A percentile compares a stretch with the other conserved stretches of the same genome.
These are phyloP conservation scores for Vicugna pacos DNA, from an alignment of 2,113 vertebrate genomes.

Conservation along the genomic window DNA sequence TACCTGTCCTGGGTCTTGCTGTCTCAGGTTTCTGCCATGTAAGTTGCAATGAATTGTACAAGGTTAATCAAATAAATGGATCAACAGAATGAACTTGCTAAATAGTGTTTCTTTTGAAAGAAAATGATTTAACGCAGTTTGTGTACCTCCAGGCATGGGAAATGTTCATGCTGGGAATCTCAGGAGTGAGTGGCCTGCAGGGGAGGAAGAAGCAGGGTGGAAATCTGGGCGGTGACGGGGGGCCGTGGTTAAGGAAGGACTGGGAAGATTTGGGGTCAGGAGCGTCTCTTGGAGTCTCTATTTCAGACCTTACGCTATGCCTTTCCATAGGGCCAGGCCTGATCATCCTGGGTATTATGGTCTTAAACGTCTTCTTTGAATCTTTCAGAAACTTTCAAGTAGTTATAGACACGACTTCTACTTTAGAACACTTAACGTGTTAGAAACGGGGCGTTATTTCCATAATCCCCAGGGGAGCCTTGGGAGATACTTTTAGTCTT, in stretches of 20 bases:
- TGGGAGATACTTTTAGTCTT: neutral
- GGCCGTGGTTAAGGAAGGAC: neutral
- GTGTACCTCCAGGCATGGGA: neutral
- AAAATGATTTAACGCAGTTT: neutral
- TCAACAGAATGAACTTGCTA: neutral
- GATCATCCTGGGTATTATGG: neutral
- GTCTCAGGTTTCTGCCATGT: neutral
- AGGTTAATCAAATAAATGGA: neutral
- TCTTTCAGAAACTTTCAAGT: neutral
- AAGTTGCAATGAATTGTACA: neutral
- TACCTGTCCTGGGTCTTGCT: neutral
- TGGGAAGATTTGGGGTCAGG: neutral
- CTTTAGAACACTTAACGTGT: neutral
- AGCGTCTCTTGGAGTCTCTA: neutral
- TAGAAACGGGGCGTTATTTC: neutral
- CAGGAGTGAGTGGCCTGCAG: neutral
- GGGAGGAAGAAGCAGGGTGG: neutral
- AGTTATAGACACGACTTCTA: neutral
- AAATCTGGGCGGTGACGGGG: neutral
- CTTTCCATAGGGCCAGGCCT: neutral
- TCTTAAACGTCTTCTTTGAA: slow-evolving; percentile 39
- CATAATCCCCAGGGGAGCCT: neutral
- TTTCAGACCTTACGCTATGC: neutral
- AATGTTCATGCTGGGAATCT: neutral
- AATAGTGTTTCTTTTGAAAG: neutral